Evolutionary conservation across 2,888 invertebrate species (phyloP).

Genomic region (Dorcus hopei): DNA sequence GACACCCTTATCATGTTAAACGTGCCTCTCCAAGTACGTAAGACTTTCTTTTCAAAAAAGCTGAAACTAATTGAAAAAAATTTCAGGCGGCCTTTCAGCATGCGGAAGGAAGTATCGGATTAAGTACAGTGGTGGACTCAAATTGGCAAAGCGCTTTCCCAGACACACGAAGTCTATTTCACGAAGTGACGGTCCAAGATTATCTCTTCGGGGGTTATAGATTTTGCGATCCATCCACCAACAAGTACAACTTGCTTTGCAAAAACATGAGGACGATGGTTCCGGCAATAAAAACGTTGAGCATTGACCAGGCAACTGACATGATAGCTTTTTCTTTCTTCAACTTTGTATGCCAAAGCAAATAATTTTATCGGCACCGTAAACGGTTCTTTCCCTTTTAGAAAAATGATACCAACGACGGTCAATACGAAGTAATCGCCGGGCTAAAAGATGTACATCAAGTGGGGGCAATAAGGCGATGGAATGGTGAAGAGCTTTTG

Average conservation of each 20-base stretch:
- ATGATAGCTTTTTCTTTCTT: no score
- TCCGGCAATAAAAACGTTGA: no score
- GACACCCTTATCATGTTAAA: slow-evolving; percentile 55
- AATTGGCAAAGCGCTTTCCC: not conserved
- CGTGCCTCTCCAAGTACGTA: slow-evolving; percentile 54
- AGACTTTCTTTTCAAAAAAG: no score
- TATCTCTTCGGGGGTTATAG: slow-evolving; percentile 60
- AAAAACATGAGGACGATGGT: not conserved
- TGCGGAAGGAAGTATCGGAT: no score
- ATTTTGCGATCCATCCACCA: slow-evolving; percentile 48
- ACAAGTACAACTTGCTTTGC: not conserved
- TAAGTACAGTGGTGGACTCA: no score
- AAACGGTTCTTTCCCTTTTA: not conserved
- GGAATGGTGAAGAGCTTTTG: not conserved
- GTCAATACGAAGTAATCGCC: not conserved
- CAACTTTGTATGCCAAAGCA: no score
- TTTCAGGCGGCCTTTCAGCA: no score
- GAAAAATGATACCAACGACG: slow-evolving; percentile 5
- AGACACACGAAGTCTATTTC: slow-evolving; percentile 48
- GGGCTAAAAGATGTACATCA: slow-evolving; percentile 1
- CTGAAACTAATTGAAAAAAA: no score
- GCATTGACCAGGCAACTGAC: no score
- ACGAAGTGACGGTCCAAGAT: slow-evolving; percentile 54
- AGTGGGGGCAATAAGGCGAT: slow-evolving; percentile 1
- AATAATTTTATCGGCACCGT: no score